These are phyloP conservation scores for Epinephelus lanceolatus DNA, from an alignment of 2,113 vertebrate species.

Conservation along the genomic window DNA sequence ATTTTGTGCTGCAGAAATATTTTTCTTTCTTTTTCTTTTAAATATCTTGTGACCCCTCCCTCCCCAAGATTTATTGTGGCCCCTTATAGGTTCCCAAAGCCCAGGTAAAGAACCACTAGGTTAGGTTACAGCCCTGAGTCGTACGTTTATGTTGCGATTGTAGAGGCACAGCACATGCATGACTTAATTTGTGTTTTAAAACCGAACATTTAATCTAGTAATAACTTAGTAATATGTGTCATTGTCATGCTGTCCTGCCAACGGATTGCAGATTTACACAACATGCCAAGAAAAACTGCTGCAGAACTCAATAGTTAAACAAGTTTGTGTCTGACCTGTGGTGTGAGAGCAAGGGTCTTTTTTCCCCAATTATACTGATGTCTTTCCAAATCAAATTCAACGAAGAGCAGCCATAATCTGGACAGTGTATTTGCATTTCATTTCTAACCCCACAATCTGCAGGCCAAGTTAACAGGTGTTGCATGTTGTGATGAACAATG, in stretches of 20 bases:
- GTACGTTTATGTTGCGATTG: background rate
- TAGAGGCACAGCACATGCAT: background rate
- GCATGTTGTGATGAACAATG: conserved; percentile 7
- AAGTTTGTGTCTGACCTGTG: background rate
- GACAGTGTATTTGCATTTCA: conserved; percentile 19
- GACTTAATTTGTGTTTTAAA: background rate
- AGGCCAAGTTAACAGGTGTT: background rate
- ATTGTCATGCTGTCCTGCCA: background rate
- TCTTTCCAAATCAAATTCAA: background rate
- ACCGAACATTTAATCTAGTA: background rate
- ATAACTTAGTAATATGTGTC: background rate
- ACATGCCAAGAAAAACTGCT: background rate
- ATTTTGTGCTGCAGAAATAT: background rate
- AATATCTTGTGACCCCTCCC: background rate
- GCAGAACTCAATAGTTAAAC: background rate
- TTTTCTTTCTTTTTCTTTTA: background rate
- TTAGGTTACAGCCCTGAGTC: background rate
- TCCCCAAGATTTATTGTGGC: too few relatives aligned
- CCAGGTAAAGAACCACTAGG: background rate
- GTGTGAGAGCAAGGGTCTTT: background rate
- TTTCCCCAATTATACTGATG: background rate
- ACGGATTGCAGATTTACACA: background rate
- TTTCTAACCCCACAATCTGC: background rate
- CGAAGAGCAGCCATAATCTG: background rate
- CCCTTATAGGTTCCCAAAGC: background rate